phyloP scores from a whole-genome alignment of 2,797 vertebrate genomes.

The Acridotheres tristis region DNA sequence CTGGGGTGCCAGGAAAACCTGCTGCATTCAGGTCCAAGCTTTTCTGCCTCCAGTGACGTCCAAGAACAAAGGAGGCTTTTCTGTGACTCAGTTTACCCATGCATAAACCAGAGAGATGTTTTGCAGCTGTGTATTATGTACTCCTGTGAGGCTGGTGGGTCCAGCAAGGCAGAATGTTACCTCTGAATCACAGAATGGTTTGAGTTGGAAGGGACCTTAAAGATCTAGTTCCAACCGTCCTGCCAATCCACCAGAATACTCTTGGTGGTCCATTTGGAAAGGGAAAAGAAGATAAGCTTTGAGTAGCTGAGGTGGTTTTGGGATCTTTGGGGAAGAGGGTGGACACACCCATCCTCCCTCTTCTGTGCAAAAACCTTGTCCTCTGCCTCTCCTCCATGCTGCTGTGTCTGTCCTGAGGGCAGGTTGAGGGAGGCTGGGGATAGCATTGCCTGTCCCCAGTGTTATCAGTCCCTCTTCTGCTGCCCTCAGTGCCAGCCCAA shows the following conservation, averaged over 20 bases:
- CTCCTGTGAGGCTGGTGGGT: background rate
- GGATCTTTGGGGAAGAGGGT: background rate
- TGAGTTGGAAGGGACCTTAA: background rate
- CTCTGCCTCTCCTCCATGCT: rapidly evolving
- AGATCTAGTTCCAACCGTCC: background rate
- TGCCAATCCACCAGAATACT: background rate
- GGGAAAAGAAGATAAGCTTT: background rate
- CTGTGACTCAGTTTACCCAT: background rate
- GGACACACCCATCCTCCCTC: background rate
- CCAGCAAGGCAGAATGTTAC: background rate
- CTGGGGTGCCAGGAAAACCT: background rate
- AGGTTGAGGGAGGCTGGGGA: background rate
- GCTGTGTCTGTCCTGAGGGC: background rate
- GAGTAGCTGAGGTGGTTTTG: background rate
- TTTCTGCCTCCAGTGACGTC: background rate
- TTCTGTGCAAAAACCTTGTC: background rate
- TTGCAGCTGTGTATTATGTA: background rate
- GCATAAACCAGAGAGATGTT: background rate
- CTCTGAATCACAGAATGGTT: background rate
- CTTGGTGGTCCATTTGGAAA: background rate
- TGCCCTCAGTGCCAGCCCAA: background rate
- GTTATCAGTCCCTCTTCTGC: background rate
- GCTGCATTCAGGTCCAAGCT: background rate
- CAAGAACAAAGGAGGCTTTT: background rate
- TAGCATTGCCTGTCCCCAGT: background rate